phyloP scores from a whole-genome alignment of 2,888 invertebrate genomes.

The Pyrochroa serraticornis region DNA sequence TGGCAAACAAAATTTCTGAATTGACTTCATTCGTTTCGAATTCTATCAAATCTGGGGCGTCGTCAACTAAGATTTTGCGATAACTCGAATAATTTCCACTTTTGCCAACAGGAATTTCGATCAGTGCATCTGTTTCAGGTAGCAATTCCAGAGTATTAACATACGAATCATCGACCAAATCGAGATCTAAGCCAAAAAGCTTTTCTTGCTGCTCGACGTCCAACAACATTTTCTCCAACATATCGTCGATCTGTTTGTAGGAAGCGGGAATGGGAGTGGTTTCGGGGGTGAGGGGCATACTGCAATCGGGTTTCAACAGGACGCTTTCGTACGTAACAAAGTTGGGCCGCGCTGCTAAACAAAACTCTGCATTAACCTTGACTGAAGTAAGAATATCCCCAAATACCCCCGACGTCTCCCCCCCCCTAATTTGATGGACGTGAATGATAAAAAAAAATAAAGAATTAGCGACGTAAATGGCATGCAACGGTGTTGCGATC shows the following conservation, averaged over 20 bases:
- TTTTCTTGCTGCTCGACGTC: conserved; percentile 56
- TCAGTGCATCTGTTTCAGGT: conserved; percentile 54
- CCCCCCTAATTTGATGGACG: conserved; percentile 8
- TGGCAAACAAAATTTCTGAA: conserved; percentile 32
- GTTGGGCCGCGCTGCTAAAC: conserved; percentile 41
- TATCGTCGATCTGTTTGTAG: conserved; percentile 56
- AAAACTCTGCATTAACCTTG: conserved; percentile 44
- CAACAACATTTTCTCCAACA: conserved; percentile 56
- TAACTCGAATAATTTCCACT: conserved; percentile 45
- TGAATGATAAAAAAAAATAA: conserved; percentile 11
- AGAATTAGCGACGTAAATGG: conserved; percentile 1
- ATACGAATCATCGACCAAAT: conserved; percentile 46
- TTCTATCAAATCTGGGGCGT: conserved; percentile 44
- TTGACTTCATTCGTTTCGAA: conserved; percentile 36
- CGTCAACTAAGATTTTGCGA: conserved; percentile 43
- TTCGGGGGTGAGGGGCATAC: conserved; percentile 33
- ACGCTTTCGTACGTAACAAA: conserved; percentile 54
- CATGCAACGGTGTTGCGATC: too few species aligned
- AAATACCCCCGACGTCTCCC: neutral
- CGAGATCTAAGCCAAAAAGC: conserved; percentile 50
- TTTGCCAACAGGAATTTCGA: conserved; percentile 52
- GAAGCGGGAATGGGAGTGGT: conserved; percentile 36
- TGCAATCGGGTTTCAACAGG: conserved; percentile 48
- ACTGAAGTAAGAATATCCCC: conserved; percentile 46
- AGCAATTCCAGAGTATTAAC: conserved; percentile 52